phyloP scores from a whole-genome alignment of 2,113 vertebrate species.

The Tursiops truncatus region DNA sequence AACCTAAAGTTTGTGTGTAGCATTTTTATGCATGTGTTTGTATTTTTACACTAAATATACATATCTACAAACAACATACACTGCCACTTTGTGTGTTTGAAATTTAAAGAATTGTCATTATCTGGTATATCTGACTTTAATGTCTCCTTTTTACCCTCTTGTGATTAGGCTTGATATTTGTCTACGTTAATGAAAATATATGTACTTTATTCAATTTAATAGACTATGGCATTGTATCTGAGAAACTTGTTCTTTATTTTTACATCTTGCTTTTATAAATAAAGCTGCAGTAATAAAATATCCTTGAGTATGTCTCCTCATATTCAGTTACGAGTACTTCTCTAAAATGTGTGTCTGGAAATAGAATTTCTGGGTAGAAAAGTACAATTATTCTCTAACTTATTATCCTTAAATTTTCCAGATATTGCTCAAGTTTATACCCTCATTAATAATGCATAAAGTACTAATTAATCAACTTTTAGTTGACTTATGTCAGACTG shows the following conservation, averaged over 20 bases:
- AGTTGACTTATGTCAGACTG: neutral
- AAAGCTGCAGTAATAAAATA: neutral
- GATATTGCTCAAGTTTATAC: neutral
- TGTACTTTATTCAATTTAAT: neutral
- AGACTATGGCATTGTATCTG: neutral
- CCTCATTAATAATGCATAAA: neutral
- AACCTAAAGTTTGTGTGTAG: neutral
- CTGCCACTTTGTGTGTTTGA: neutral
- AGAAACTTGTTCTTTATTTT: neutral
- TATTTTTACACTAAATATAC: neutral
- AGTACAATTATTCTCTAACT: neutral
- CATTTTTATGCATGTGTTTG: neutral
- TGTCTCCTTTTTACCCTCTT: neutral
- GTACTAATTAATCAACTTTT: neutral
- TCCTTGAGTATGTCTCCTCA: neutral
- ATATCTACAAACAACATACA: neutral
- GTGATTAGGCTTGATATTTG: neutral
- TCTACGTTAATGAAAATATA: neutral
- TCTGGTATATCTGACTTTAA: neutral
- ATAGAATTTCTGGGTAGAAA: neutral
- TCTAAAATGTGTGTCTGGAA: neutral
- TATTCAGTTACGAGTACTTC: neutral
- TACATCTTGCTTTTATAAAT: neutral
- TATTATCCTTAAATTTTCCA: neutral
- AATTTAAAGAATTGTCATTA: neutral